phyloP scores from a whole-genome alignment of 2,888 invertebrate species.

The Molorchus minor region DNA sequence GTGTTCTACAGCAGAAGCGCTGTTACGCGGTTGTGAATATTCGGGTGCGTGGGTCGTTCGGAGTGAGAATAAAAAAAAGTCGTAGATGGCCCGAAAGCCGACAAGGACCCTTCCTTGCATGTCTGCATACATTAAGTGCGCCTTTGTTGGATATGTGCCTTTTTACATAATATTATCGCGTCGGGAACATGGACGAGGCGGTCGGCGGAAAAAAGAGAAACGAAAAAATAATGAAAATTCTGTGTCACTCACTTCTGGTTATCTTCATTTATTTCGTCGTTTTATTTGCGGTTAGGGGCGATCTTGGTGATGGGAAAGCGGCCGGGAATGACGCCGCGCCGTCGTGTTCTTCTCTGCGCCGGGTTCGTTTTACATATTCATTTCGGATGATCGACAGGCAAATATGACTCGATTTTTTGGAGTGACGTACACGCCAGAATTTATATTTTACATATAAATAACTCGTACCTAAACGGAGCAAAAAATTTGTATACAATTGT shows the following conservation, averaged over 20 bases:
- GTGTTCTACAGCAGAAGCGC: constrained; percentile 32
- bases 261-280: too few species aligned
- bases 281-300: too few species aligned
- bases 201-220: constrained; percentile 2
- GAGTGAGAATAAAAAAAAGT: constrained; percentile 51
- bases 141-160: constrained; percentile 38
- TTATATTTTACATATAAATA: too few species aligned
- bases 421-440: too few species aligned
- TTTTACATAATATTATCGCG: constrained; percentile 35
- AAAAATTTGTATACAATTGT: too few species aligned
- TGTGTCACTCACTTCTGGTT: constrained; percentile 17
- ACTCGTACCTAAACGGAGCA: too few species aligned
- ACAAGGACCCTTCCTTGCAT: constrained; percentile 50
- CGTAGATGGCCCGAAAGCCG: constrained; percentile 51
- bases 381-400: too few species aligned
- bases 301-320: too few species aligned
- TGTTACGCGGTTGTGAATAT: constrained; percentile 28
- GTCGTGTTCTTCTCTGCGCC: too few species aligned
- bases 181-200: constrained; percentile 5
- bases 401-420: too few species aligned
- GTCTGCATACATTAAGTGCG: constrained; percentile 51
- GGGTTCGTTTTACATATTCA: too few species aligned
- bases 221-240: constrained; percentile 12
- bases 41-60: constrained; percentile 40
- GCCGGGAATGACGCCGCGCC: too few species aligned